A percentile compares a stretch with the other conserved stretches of the same genome.
Evolutionary conservation across 2,113 vertebrate species (phyloP).

Genomic region (Vidua macroura): DNA sequence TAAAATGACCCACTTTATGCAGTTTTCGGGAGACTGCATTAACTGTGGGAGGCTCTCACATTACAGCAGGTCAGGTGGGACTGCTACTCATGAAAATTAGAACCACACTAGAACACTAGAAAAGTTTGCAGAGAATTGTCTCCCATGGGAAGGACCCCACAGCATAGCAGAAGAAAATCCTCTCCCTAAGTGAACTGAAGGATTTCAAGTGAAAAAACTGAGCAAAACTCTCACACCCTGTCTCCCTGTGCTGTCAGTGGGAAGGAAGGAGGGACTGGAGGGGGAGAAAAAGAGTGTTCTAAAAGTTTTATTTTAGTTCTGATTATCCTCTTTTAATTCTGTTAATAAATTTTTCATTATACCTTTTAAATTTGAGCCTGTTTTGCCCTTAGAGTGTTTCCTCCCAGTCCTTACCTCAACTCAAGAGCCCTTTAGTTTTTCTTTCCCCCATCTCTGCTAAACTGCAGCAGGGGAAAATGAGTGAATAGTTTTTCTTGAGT

Average conservation of each 20-base stretch:
- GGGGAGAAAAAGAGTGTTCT: too few relatives aligned
- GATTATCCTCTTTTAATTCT: background rate
- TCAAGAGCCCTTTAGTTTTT: background rate
- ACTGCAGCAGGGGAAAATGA: background rate
- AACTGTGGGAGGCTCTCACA: accelerated
- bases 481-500: background rate
- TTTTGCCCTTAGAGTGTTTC: background rate
- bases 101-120: background rate
- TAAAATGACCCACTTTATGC: background rate
- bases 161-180: background rate
- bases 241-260: background rate
- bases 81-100: background rate
- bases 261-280: background rate
- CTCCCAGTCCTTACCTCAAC: background rate
- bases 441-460: background rate
- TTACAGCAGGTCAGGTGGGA: background rate
- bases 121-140: background rate
- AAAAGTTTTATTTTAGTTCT: background rate
- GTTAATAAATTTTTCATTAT: background rate
- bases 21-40: background rate
- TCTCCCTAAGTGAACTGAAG: background rate
- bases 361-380: background rate
- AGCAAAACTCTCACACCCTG: background rate
- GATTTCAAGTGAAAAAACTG: background rate
- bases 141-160: accelerated